Evolutionary conservation across 1,140 invertebrate genomes (phyloP).

Genomic region (Drosophila leontia): DNA sequence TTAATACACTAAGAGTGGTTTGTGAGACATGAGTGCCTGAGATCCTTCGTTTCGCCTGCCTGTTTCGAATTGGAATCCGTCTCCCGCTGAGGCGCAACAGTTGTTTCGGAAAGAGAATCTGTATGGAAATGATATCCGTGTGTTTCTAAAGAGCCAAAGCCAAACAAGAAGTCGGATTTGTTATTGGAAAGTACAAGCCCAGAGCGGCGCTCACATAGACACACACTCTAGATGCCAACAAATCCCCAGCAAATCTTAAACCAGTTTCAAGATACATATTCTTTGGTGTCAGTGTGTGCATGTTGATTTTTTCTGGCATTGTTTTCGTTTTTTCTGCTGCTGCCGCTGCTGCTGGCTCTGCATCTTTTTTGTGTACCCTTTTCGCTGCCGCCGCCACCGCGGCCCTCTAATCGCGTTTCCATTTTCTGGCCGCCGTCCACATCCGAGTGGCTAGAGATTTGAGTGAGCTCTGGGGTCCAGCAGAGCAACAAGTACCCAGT

Average conservation of each 20-base stretch:
- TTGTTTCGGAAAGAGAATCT: conserved; percentile 41
- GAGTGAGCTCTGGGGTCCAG: conserved; percentile 25
- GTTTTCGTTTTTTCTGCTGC: conserved; percentile 67
- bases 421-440: conserved; percentile 59
- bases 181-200: conserved; percentile 60
- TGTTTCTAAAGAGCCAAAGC: conserved; percentile 45
- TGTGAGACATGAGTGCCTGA: conserved; percentile 4
- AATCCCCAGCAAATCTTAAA: conserved; percentile 82
- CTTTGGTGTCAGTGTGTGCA: conserved; percentile 63
- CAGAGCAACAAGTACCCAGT: conserved; percentile 57
- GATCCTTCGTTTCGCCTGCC: neutral
- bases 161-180: conserved; percentile 56
- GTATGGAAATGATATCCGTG: conserved; percentile 46
- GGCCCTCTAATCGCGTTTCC: conserved; percentile 73
- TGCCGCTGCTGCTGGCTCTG: conserved; percentile 65
- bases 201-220: conserved; percentile 38
- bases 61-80: neutral
- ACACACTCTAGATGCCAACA: conserved; percentile 58
- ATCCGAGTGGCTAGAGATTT: conserved; percentile 20
- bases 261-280: conserved; percentile 83
- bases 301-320: conserved; percentile 73
- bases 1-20: neutral
- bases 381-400: conserved; percentile 32
- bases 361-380: conserved; percentile 63
- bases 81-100: conserved; percentile 50